Evolutionary conservation across 2,888 invertebrate species (phyloP).

Genomic region (Hypolimnas misippus): DNA sequence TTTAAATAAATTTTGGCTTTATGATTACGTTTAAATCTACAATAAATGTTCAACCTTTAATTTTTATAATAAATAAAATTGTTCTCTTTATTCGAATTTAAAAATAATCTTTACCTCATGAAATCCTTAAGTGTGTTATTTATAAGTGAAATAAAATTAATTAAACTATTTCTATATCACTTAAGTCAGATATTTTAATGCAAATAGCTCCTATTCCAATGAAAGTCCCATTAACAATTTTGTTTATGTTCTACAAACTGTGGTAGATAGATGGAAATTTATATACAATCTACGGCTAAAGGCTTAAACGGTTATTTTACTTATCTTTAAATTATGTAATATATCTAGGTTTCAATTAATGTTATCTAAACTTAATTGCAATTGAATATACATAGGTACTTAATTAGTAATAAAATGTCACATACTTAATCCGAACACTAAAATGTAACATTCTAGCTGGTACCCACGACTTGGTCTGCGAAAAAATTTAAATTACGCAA

Average conservation of each 20-base stretch:
- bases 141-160: slow-evolving; percentile 22
- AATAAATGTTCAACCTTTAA: too few relatives aligned
- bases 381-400: slow-evolving; percentile 1
- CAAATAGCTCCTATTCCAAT: slow-evolving; percentile 24
- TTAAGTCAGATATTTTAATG: slow-evolving; percentile 21
- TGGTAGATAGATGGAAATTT: not conserved
- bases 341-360: not conserved
- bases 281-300: not conserved
- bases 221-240: slow-evolving; percentile 19
- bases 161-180: slow-evolving; percentile 26
- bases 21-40: too few relatives aligned
- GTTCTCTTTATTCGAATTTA: not conserved
- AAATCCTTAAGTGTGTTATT: slow-evolving; percentile 12
- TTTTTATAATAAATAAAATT: too few relatives aligned
- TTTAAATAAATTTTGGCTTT: too few relatives aligned
- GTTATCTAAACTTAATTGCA: slow-evolving; percentile 9
- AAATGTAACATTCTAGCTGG: too few relatives aligned
- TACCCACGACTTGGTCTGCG: too few relatives aligned
- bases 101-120: not conserved
- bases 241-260: slow-evolving; percentile 24
- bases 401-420: not conserved
- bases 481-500: too few relatives aligned
- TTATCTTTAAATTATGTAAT: not conserved
- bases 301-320: not conserved
- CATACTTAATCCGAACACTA: too few relatives aligned